Evolutionary conservation across 23 tunicate genomes (phyloP).

Genomic region (Pegea sp.): DNA sequence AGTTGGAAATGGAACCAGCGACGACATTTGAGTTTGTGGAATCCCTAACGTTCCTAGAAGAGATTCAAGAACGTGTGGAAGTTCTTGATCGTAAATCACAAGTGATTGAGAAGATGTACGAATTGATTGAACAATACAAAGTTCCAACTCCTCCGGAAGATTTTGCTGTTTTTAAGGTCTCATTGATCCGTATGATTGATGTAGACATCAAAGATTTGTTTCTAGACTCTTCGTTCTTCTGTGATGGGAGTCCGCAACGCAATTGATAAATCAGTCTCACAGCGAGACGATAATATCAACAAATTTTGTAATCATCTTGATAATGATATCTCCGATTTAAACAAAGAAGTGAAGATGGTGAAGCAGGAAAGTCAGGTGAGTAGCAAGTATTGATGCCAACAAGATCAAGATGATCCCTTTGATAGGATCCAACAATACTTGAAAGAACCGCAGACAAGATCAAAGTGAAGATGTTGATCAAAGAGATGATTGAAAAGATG

Average conservation of each 20-base stretch:
- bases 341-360: constrained; percentile 74
- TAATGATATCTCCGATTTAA: constrained; percentile 92
- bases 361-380: constrained; percentile 94
- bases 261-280: constrained; percentile 88
- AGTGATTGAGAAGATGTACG: constrained; percentile 85
- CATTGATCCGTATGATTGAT: too few relatives aligned
- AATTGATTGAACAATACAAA: constrained; percentile 74
- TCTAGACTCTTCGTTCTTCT: constrained; percentile 80
- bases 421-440: constrained; percentile 82
- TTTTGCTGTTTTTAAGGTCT: constrained; percentile 86
- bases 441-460: constrained; percentile 45
- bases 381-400: neutral
- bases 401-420: neutral
- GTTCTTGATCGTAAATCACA: constrained; percentile 69
- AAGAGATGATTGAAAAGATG: constrained; percentile 66
- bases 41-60: constrained; percentile 83
- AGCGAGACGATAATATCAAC: constrained; percentile 83
- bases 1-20: constrained; percentile 57
- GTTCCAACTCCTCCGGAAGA: constrained; percentile 98
- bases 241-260: constrained; percentile 74
- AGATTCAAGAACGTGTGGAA: constrained; percentile 91
- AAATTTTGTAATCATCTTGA: constrained; percentile 80
- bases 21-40: constrained; percentile 89
- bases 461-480: constrained; percentile 46
- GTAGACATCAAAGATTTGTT: too few relatives aligned